These are phyloP conservation scores for Grantiella picta DNA, from an alignment of 2,113 vertebrate genomes.

Conservation along the genomic window DNA sequence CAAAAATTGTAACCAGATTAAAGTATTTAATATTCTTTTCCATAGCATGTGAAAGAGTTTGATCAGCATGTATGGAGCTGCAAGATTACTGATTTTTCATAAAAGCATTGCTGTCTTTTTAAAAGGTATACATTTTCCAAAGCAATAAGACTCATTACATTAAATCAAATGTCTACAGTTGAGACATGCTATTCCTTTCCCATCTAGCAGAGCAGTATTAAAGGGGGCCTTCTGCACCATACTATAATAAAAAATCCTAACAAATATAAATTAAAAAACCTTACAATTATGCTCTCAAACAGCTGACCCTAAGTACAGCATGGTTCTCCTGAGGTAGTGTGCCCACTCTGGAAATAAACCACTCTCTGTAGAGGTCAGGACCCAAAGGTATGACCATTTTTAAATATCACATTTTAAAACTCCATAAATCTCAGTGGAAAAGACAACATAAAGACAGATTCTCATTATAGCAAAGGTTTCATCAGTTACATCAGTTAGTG, in stretches of 20 bases:
- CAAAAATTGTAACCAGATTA: background rate
- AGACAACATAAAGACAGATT: background rate
- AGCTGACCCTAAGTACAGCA: background rate
- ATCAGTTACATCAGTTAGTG: background rate
- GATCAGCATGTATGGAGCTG: background rate
- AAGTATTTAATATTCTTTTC: background rate
- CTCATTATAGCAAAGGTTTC: background rate
- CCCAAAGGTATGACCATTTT: background rate
- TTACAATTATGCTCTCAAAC: background rate
- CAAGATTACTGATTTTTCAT: background rate
- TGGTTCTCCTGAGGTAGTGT: background rate
- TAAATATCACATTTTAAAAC: background rate
- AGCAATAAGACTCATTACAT: background rate
- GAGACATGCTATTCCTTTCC: background rate
- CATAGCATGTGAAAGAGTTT: background rate
- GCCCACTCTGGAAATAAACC: background rate
- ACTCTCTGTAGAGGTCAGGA: background rate
- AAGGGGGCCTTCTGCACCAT: background rate
- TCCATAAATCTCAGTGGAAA: background rate
- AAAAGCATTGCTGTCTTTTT: background rate
- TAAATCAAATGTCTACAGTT: background rate
- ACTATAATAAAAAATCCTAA: background rate
- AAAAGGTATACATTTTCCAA: background rate
- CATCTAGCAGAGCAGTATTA: background rate
- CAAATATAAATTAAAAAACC: background rate